Evolutionary conservation across 2,113 vertebrate genomes (phyloP).

Genomic region (Crotalus tigris): DNA sequence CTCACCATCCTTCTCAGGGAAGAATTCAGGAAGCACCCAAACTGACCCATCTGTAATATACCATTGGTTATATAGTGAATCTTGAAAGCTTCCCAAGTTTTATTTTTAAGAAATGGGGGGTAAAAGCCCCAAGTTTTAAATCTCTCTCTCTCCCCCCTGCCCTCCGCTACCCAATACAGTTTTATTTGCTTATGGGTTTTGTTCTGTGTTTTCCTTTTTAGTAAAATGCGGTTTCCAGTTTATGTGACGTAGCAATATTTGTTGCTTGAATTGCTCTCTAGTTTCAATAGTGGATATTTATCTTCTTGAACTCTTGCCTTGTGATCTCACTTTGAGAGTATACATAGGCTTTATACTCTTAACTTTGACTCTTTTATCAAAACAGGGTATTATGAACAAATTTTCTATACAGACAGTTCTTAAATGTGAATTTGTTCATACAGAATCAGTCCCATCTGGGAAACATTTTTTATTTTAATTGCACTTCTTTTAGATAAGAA

Average conservation of each 20-base stretch:
- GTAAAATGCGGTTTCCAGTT: slow-evolving; percentile 79
- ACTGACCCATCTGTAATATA: slow-evolving; percentile 93
- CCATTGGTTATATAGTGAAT: slow-evolving; percentile 65
- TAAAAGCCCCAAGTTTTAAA: slow-evolving; percentile 6
- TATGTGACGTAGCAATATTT: slow-evolving; percentile 92
- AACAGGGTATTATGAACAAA: slow-evolving; percentile 98
- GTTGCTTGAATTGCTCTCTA: slow-evolving; percentile 84
- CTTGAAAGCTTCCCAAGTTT: slow-evolving; percentile 57
- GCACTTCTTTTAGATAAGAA: slow-evolving; percentile 90
- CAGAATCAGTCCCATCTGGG: slow-evolving; percentile 86
- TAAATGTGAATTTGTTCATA: slow-evolving; percentile 93
- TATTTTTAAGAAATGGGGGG: neutral
- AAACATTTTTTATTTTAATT: slow-evolving; percentile 87
- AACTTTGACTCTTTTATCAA: slow-evolving; percentile 80
- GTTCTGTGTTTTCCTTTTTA: slow-evolving; percentile 68
- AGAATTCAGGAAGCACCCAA: slow-evolving; percentile 99
- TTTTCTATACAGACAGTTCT: slow-evolving; percentile 81
- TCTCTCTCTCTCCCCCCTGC: slow-evolving; percentile 56
- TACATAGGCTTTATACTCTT: slow-evolving; percentile 72
- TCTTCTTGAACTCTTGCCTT: slow-evolving; percentile 74
- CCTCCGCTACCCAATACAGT: neutral
- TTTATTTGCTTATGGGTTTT: neutral
- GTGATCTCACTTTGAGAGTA: slow-evolving; percentile 67
- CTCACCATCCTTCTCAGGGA: slow-evolving; percentile 98
- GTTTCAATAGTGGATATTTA: slow-evolving; percentile 77